Base-by-base conservation (phyloP, 2,113 vertebrate genomes). In the Gallinago jamesoni region DNA sequence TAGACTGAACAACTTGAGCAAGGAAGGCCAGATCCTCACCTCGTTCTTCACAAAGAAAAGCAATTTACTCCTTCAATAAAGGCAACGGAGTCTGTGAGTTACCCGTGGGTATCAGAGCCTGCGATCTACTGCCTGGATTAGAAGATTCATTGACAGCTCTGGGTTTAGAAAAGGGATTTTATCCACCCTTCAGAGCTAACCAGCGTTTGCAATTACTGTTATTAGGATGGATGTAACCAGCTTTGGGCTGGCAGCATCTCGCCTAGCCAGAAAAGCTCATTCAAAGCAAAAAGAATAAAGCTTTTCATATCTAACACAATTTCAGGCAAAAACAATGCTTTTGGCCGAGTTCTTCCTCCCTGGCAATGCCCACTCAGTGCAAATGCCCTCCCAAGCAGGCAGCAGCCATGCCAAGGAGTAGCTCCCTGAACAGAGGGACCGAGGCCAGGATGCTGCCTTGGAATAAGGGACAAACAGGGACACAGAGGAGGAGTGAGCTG, bases 1-100 rank as follows among this genome's bases (percentile, higher is more conserved):
- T 25, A 27, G 56, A 47, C 0, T 6, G 79, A 83, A 62, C 88
- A 90, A 84, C 80, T 24, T 72, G 60, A 81, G 89, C 72, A 73
- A n/a, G 79, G 66, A 45, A 78, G 64, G 89, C 21, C 91, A 87
- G 74, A 87, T 81, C 57, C 79, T 84, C 77, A 48, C 56, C 81
- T 81, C 24, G 0, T 7, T 72, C 69, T 47, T 83, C 77, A 48
- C 84, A 39, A 60, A 81, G 82, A 79, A 88, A 93, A 83, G 83
- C 84, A 75, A 89, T 93, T 94, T 91, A 68, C 62, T 89, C 87
- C 87, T 62, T 75, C 87, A 91, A 52, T 69, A 82, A 78, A 47
- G 84, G 84, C 87, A 84, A 73, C 76, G 60, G 86, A 86, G 74
- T 7, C 83, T 39, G 48, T 0, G 1, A 91, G 87, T 43, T 23